These are phyloP conservation scores for Tichodroma muraria DNA, from an alignment of 2,113 vertebrate genomes.

Conservation along the genomic window DNA sequence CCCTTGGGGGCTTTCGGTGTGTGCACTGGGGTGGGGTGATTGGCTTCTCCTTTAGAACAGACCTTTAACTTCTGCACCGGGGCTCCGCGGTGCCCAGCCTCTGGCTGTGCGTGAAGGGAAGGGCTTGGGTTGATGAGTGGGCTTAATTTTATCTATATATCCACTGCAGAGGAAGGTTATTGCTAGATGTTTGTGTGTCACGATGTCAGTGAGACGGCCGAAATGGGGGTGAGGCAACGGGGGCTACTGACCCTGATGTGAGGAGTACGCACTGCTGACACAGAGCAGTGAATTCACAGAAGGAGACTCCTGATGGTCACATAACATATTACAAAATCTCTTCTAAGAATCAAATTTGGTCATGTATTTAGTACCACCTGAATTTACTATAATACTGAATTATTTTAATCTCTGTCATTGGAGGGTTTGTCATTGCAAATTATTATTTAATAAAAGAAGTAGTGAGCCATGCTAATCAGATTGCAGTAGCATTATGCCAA, in stretches of 20 bases:
- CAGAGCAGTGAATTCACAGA: not conserved
- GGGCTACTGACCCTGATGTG: not conserved
- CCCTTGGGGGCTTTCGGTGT: not conserved
- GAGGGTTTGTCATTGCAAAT: not conserved
- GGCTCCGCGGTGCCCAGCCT: accelerated
- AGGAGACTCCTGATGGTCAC: not conserved
- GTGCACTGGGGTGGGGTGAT: accelerated
- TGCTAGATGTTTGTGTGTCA: not conserved
- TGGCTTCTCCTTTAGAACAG: not conserved
- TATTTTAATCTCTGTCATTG: slow-evolving; percentile 1
- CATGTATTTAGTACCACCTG: not conserved
- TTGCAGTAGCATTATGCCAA: not conserved
- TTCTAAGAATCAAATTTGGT: not conserved
- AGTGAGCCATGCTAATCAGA: not conserved
- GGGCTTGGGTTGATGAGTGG: not conserved
- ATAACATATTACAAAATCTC: not conserved
- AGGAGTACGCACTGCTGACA: not conserved
- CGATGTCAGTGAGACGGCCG: accelerated
- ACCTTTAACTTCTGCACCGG: not conserved
- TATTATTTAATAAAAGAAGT: slow-evolving; percentile 12
- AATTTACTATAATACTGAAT: not conserved
- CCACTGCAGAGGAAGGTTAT: not conserved
- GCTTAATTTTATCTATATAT: not conserved
- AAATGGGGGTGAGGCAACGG: not conserved
- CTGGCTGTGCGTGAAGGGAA: accelerated